Evolutionary conservation across 1,140 invertebrate species (phyloP).

Genomic region (Diorhabda carinulata): DNA sequence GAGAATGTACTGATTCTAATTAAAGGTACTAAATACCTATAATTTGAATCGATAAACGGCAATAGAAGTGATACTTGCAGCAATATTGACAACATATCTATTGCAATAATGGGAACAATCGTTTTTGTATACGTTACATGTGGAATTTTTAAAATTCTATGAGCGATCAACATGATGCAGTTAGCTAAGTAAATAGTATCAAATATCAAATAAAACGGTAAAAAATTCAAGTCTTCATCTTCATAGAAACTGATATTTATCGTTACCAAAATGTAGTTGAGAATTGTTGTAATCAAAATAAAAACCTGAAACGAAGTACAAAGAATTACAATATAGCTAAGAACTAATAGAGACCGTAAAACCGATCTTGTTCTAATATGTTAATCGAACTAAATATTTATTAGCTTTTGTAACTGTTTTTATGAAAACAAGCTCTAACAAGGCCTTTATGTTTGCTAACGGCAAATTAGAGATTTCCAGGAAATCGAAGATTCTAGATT

Average conservation of each 20-base stretch:
- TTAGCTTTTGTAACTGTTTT: too few relatives aligned
- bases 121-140: neutral
- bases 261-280: conserved; percentile 18
- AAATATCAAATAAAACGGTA: conserved; percentile 17
- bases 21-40: neutral
- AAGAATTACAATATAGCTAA: too few relatives aligned
- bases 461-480: too few relatives aligned
- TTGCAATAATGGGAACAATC: neutral
- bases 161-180: conserved; percentile 1
- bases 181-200: conserved; percentile 16
- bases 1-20: conserved; percentile 12
- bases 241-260: conserved; percentile 8
- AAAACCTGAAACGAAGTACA: conserved; percentile 10
- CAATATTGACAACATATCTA: conserved; percentile 19
- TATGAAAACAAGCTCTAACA: too few relatives aligned
- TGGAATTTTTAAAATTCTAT: conserved; percentile 1
- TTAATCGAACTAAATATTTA: too few relatives aligned
- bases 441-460: too few relatives aligned
- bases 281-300: neutral
- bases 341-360: too few relatives aligned
- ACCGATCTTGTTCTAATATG: too few relatives aligned
- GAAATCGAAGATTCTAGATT: too few relatives aligned
- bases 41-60: conserved; percentile 6
- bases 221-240: neutral
- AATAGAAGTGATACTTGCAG: conserved; percentile 17